phyloP scores from a whole-genome alignment of 2,888 invertebrate species.

The Ormia ochracea region DNA sequence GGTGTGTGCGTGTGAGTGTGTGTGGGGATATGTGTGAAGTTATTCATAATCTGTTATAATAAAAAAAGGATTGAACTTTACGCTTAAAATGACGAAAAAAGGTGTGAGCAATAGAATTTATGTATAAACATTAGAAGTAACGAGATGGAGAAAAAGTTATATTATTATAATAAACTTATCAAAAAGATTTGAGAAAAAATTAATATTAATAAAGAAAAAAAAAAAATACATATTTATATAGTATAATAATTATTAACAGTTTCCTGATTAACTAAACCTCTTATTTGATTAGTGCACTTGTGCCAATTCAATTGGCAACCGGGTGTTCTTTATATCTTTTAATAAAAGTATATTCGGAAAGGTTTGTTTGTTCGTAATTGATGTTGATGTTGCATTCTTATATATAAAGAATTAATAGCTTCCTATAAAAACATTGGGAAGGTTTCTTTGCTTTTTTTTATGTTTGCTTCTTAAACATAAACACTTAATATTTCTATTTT shows the following conservation, averaged over 20 bases:
- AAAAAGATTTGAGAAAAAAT: background rate
- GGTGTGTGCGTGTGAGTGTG: no score
- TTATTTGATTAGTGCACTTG: constrained; percentile 1
- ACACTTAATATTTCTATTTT: constrained; percentile 27
- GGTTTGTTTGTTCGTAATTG: background rate
- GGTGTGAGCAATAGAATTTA: constrained; percentile 7
- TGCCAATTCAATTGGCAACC: constrained; percentile 53
- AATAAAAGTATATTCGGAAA: constrained; percentile 42
- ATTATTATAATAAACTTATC: background rate
- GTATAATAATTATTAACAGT: constrained; percentile 50
- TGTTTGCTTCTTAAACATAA: constrained; percentile 38
- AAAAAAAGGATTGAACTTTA: constrained; percentile 37
- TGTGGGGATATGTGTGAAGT: constrained; percentile 18
- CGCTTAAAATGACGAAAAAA: constrained; percentile 40
- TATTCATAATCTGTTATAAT: constrained; percentile 29
- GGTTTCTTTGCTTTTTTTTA: no score
- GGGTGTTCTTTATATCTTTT: background rate
- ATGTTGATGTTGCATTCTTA: background rate
- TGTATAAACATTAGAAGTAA: constrained; percentile 44
- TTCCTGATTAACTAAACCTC: constrained; percentile 41
- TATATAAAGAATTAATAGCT: no score
- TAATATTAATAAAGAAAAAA: background rate
- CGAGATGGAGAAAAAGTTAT: background rate
- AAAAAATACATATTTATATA: constrained; percentile 42
- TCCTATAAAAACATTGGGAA: no score